Evolutionary conservation across 2,888 invertebrate genomes (phyloP).

Genomic region (Machimus rusticus): DNA sequence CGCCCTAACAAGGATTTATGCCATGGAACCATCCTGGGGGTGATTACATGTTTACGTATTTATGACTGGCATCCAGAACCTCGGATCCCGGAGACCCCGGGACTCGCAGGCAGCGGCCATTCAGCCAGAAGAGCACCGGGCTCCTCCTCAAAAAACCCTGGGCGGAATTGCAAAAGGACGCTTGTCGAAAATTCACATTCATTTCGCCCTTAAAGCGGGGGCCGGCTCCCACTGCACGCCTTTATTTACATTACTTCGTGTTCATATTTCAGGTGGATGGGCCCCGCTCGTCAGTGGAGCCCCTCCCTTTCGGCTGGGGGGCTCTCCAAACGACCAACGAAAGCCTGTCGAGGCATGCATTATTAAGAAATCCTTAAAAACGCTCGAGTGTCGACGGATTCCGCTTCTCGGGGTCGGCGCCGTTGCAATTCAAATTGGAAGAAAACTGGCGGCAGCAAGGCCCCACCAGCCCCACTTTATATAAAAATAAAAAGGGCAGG

Average conservation of each 20-base stretch:
- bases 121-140: not conserved
- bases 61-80: conserved; percentile 8
- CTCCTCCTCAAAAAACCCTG: not conserved
- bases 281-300: not conserved
- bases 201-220: not conserved
- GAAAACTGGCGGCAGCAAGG: not conserved
- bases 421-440: not conserved
- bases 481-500: not conserved
- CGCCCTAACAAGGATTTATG: conserved; percentile 35
- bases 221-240: not conserved
- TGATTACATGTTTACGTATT: conserved; percentile 39
- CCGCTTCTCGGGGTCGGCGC: not conserved
- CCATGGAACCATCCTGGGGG: conserved; percentile 28
- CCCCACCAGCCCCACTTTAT: not conserved
- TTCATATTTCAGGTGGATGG: conserved; percentile 12
- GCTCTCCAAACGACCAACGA: not conserved
- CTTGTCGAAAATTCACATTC: conserved; percentile 33
- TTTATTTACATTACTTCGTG: conserved; percentile 24
- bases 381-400: conserved; percentile 17
- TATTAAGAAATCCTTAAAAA: conserved; percentile 36
- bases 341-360: conserved; percentile 25
- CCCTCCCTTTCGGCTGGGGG: not conserved
- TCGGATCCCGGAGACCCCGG: not conserved
- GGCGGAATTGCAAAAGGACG: conserved; percentile 1
- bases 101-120: not conserved